These are phyloP conservation scores for Leiothrix lutea DNA, from an alignment of 2,113 vertebrate species.

Conservation along the genomic window DNA sequence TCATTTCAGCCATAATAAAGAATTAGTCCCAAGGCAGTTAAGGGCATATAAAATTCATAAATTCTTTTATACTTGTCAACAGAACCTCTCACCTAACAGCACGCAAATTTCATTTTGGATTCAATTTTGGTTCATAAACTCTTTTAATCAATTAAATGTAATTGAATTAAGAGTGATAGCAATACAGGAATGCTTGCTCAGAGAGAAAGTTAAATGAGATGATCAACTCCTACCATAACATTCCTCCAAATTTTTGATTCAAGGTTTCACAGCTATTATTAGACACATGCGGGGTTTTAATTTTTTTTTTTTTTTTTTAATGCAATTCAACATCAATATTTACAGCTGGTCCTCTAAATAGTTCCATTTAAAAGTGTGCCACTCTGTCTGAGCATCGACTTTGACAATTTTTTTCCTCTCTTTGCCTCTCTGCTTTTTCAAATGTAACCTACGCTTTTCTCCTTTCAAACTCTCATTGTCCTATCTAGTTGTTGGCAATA, in stretches of 20 bases:
- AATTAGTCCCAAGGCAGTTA: not conserved
- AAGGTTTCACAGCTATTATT: not conserved
- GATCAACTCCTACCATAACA: not conserved
- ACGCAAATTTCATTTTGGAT: not conserved
- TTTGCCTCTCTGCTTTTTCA: not conserved
- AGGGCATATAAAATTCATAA: not conserved
- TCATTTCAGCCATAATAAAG: conserved; percentile 1
- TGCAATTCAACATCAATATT: not conserved
- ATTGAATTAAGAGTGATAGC: not conserved
- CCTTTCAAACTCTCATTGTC: not conserved
- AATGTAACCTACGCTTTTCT: not conserved
- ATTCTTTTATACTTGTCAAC: not conserved
- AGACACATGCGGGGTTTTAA: not conserved
- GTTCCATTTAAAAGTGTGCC: not conserved
- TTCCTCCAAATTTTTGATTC: not conserved
- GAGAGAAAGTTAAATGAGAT: not conserved
- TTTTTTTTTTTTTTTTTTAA: not conserved
- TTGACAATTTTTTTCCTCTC: not conserved
- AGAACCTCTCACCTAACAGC: not conserved
- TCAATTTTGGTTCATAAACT: not conserved
- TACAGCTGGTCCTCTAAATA: not conserved
- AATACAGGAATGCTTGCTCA: not conserved
- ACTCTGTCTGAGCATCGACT: not conserved
- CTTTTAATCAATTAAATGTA: not conserved
- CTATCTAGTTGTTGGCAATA: not conserved